Evolutionary conservation across 2,888 invertebrate genomes (phyloP), one percentile per base, ranked within the genome.

Genomic region (Ophioninae sp.): DNA sequence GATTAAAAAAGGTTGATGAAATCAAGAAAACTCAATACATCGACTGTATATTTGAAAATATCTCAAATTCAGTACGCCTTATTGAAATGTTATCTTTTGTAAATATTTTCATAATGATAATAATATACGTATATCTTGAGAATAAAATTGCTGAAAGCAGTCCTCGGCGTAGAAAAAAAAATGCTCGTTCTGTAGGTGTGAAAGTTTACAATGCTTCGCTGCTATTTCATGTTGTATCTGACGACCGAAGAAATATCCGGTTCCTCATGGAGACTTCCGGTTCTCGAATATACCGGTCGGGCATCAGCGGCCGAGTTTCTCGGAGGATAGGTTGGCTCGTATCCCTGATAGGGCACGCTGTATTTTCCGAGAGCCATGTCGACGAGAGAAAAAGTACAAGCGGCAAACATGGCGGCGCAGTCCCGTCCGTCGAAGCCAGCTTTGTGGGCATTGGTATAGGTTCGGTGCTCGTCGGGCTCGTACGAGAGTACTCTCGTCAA

Each of bases 351-450:
- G 20, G 64, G 13, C 39, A 75, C 81, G 85, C 86, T 91, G 88
- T 92, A 93, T 88, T 89, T 92, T 5, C 96, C 96, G 86, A 96
- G 93, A 6, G 96, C 96, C 91, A 96, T 91, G 88, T 96, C 96
- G 72, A 97, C 94, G 85, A 97, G 91, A 0, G 97, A 97, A 88
- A 97, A 94, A 8, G 95, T 95, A 91, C 97, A 97, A 20, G 93
- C 93, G 81, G 94, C 94, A 89, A 94, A 95, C 88, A 93, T 93
- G 72, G 91, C 87, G 2, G 94, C 93, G 89, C 97, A 97, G 86
- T 95, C 93, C 61, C 84, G 87, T 70, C 91, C 91, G 82, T 91
- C 87, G 86, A 90, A 92, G 59, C 95, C 95, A 65, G 93, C 93
- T 87, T 94, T 92, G 87, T 95, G 95, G 0, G 96, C 96, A 44